Conservation (phyloP, 2,113 vertebrate genomes). For the Saguinus midas region DNA sequence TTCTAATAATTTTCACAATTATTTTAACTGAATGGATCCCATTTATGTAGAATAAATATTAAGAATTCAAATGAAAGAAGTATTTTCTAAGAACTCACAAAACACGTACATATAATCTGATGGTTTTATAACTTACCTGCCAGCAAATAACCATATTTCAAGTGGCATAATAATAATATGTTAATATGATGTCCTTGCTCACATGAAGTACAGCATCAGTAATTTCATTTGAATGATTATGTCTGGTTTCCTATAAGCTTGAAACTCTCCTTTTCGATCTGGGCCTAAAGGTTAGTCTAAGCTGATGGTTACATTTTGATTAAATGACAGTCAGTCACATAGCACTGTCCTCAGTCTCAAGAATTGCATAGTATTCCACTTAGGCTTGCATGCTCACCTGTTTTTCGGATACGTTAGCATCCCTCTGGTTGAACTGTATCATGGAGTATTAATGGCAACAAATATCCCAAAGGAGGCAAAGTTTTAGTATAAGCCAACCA, state of each 20-base stretch:
- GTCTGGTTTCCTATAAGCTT: slow-evolving; percentile 16
- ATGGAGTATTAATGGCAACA: neutral
- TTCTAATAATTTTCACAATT: slow-evolving; percentile 25
- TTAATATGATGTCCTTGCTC: neutral
- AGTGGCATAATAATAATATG: neutral
- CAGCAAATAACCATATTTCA: slow-evolving; percentile 33
- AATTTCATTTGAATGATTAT: slow-evolving; percentile 23
- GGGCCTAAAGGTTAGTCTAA: neutral
- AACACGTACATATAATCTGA: neutral
- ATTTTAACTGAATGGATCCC: neutral
- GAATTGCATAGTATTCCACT: neutral
- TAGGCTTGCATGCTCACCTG: neutral
- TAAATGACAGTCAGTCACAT: slow-evolving; percentile 5
- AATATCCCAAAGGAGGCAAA: neutral
- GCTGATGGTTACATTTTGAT: slow-evolving; percentile 3
- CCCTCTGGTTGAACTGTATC: neutral
- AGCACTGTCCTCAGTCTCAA: neutral
- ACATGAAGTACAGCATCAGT: neutral
- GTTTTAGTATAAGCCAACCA: neutral
- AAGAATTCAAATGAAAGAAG: slow-evolving; percentile 33
- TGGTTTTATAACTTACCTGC: slow-evolving; percentile 21
- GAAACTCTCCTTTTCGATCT: slow-evolving; percentile 5
- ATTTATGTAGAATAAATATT: slow-evolving; percentile 47
- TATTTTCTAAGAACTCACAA: slow-evolving; percentile 18
- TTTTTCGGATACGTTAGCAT: neutral